These are phyloP conservation scores for Oophaga pumilio DNA, from an alignment of 2,113 vertebrate species.

Conservation along the genomic window DNA sequence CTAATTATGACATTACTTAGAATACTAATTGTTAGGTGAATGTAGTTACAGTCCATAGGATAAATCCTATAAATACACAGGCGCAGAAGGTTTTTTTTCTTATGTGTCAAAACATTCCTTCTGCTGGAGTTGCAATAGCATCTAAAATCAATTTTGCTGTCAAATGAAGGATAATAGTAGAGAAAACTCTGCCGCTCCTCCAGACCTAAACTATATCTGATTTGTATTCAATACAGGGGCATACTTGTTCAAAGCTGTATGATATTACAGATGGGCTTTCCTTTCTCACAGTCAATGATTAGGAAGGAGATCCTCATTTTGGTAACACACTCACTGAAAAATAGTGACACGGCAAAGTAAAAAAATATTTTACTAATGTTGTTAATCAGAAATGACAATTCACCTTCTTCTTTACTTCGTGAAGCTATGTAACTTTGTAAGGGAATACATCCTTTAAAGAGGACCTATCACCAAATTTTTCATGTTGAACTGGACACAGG, in stretches of 20 bases:
- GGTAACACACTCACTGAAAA: not conserved
- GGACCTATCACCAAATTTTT: not conserved
- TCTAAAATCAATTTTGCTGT: conserved; percentile 43
- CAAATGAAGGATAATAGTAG: conserved; percentile 58
- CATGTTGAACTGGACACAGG: no score
- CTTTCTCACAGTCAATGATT: not conserved
- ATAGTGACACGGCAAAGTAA: not conserved
- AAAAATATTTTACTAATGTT: not conserved
- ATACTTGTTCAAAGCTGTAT: conserved; percentile 32
- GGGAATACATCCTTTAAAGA: not conserved
- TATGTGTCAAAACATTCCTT: conserved; percentile 39
- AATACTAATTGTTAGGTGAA: conserved; percentile 6
- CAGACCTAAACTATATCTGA: not conserved
- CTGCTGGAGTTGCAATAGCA: not conserved
- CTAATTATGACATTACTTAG: not conserved
- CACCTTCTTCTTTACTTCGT: not conserved
- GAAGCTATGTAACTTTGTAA: no score
- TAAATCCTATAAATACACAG: conserved; percentile 43
- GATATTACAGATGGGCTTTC: conserved; percentile 29
- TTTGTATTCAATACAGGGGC: conserved; percentile 12
- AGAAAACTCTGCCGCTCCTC: conserved; percentile 22
- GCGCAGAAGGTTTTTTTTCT: not conserved
- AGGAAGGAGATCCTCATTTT: not conserved
- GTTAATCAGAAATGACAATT: not conserved
- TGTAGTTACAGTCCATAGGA: not conserved